phyloP scores from a whole-genome alignment of 2,888 invertebrate species.

The Blera fallax region DNA sequence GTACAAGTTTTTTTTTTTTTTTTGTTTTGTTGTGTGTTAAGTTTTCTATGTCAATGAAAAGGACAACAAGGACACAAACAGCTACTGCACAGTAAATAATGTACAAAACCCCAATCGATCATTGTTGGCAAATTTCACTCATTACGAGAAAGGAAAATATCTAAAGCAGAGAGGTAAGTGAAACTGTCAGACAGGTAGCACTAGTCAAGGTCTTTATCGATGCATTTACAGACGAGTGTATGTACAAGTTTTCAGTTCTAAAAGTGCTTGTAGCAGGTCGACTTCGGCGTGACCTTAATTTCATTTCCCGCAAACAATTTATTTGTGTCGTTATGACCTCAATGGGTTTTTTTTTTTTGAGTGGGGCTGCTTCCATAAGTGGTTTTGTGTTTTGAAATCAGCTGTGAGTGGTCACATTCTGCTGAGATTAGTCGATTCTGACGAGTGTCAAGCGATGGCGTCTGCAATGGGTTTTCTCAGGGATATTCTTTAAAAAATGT shows the following conservation, averaged over 20 bases:
- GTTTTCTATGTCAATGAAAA: background rate
- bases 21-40: background rate
- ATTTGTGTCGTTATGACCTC: slow-evolving; percentile 22
- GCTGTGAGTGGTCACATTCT: background rate
- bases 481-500: background rate
- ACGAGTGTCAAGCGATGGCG: background rate
- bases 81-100: slow-evolving; percentile 22
- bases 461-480: background rate
- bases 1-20: slow-evolving; percentile 14
- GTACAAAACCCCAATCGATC: slow-evolving; percentile 24
- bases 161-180: slow-evolving; percentile 58
- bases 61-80: background rate
- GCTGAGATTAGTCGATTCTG: background rate
- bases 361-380: background rate
- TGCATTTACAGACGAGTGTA: background rate
- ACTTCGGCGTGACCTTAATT: slow-evolving; percentile 25
- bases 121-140: slow-evolving; percentile 27
- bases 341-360: slow-evolving; percentile 28
- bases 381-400: background rate
- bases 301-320: slow-evolving; percentile 13
- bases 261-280: background rate
- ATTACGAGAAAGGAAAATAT: slow-evolving; percentile 33
- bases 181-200: background rate
- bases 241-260: background rate
- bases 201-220: background rate